Evolutionary conservation across 2,113 vertebrate genomes (phyloP).

Genomic region (Taxidea taxus): DNA sequence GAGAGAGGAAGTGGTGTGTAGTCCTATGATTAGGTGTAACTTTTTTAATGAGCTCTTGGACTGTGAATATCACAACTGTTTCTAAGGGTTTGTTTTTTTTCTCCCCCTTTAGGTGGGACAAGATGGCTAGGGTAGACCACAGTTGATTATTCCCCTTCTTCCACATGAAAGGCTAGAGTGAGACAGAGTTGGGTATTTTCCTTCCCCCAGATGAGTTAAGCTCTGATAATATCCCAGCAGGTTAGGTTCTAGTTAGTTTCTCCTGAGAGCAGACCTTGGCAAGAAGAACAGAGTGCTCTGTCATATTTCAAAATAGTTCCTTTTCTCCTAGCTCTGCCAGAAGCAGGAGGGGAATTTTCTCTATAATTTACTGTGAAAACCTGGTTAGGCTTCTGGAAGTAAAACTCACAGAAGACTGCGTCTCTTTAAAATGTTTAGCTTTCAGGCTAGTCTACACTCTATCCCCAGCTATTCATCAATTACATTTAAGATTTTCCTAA

Average conservation of each 20-base stretch:
- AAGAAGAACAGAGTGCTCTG: neutral
- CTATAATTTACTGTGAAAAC: neutral
- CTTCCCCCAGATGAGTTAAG: neutral
- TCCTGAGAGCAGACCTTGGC: neutral
- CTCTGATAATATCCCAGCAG: neutral
- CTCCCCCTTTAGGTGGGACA: neutral
- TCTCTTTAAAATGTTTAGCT: neutral
- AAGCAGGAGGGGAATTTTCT: neutral
- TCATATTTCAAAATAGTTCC: neutral
- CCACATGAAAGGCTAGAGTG: neutral
- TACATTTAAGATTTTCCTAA: neutral
- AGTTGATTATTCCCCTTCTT: neutral
- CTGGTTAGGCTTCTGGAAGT: neutral
- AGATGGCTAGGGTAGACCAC: neutral
- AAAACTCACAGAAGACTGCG: neutral
- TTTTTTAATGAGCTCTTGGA: neutral
- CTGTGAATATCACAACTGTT: neutral
- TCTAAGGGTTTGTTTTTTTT: neutral
- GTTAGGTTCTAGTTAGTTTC: neutral
- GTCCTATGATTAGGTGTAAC: neutral
- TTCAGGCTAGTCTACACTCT: neutral
- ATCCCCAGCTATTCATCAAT: neutral
- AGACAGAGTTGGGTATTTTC: neutral
- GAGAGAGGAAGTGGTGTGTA: neutral
- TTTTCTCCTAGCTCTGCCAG: neutral